Conservation (phyloP, 2,888 invertebrate genomes). For the Perizoma affinitatum region DNA sequence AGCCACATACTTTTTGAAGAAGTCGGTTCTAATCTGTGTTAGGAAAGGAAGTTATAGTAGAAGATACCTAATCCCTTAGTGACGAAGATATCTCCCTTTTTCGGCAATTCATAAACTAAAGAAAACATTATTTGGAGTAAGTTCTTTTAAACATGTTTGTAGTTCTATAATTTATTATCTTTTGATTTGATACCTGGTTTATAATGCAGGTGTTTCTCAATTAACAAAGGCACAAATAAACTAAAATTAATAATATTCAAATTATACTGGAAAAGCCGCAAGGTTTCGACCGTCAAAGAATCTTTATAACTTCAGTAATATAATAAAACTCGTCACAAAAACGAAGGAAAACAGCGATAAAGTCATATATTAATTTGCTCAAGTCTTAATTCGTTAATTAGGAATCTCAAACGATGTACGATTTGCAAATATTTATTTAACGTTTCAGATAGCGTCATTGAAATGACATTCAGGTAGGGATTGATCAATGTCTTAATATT, state of each 20-base stretch:
- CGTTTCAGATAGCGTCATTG: conserved; percentile 26
- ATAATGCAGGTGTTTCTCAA: neutral
- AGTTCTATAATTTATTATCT: no score
- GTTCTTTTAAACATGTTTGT: no score
- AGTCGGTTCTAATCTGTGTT: no score
- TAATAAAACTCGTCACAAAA: conserved; percentile 30
- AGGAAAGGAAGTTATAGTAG: no score
- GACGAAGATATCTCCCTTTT: no score
- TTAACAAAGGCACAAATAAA: no score
- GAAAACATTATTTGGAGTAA: no score
- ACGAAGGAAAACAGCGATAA: conserved; percentile 30
- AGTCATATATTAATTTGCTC: conserved; percentile 21
- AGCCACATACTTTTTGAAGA: no score
- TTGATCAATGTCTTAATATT: conserved; percentile 24
- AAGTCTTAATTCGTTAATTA: conserved; percentile 38
- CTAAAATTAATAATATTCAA: neutral
- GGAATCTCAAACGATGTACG: conserved; percentile 31
- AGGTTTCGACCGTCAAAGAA: conserved; percentile 4
- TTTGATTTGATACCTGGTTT: no score
- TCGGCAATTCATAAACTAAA: no score
- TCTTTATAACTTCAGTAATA: conserved; percentile 28
- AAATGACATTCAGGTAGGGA: conserved; percentile 30
- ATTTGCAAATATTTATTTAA: conserved; percentile 34
- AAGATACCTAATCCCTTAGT: no score
- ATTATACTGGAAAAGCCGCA: conserved; percentile 1